Percentiles rank a stretch among this genome's conserved stretches.
phyloP scores from a whole-genome alignment of 2,797 vertebrate genomes.

The Anas acuta region DNA sequence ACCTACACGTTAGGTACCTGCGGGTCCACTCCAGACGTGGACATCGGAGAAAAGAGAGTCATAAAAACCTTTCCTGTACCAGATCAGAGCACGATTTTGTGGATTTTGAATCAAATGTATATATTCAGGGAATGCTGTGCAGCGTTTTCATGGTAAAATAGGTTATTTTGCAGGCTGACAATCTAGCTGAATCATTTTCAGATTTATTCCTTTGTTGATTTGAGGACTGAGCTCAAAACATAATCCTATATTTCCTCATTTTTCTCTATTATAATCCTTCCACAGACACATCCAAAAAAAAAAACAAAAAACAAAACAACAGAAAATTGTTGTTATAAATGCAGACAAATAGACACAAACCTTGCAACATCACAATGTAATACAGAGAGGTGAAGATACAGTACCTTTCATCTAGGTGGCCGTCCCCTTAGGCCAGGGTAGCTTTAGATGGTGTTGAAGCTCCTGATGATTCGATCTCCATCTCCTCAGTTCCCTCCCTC shows the following conservation, averaged over 20 bases:
- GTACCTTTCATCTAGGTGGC: not conserved
- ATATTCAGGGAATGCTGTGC: not conserved
- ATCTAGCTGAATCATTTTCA: not conserved
- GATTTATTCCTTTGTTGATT: not conserved
- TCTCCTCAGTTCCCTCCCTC: not conserved
- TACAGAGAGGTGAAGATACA: not conserved
- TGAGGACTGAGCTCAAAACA: not conserved
- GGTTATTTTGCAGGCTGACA: not conserved
- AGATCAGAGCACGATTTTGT: not conserved
- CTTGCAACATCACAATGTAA: not conserved
- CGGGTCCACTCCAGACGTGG: accelerated
- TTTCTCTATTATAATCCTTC: not conserved
- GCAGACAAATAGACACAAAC: not conserved
- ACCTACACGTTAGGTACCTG: not conserved
- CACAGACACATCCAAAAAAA: not conserved
- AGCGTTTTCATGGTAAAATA: not conserved
- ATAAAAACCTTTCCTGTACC: not conserved
- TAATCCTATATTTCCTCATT: not conserved
- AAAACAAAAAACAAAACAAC: not conserved
- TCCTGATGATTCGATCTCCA: not conserved
- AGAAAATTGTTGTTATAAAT: not conserved
- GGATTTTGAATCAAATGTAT: not conserved
- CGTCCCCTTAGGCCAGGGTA: not conserved
- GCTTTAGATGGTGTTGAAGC: not conserved
- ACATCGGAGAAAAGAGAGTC: not conserved